A percentile compares a stretch with the other conserved stretches of the same genome.
These are phyloP conservation scores for Tigriopus californicus DNA, from an alignment of 2,888 invertebrate species.

Conservation along the genomic window DNA sequence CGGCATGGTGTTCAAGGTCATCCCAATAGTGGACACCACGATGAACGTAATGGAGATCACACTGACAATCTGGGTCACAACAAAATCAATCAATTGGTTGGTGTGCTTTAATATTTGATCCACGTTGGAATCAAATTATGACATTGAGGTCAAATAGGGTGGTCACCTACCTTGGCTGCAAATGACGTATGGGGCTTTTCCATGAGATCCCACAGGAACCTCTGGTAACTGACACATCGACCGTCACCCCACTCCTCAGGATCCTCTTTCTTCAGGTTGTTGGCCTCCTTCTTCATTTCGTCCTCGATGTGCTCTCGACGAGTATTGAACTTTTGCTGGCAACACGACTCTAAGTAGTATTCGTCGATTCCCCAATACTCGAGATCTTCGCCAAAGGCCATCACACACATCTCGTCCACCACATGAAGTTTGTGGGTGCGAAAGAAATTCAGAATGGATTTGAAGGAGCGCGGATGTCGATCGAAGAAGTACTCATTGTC, in stretches of 20 bases:
- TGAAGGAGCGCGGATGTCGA: slow-evolving; percentile 32
- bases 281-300: slow-evolving; percentile 34
- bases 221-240: slow-evolving; percentile 27
- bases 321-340: slow-evolving; percentile 34
- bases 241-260: slow-evolving; percentile 30
- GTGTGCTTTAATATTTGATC: no score
- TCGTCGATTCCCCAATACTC: slow-evolving; percentile 35
- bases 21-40: slow-evolving; percentile 33
- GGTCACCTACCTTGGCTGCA: slow-evolving; percentile 30
- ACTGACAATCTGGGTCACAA: slow-evolving; percentile 27
- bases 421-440: slow-evolving; percentile 32
- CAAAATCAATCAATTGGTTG: no score
- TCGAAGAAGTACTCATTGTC: slow-evolving; percentile 31
- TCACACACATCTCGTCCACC: slow-evolving; percentile 34
- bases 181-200: slow-evolving; percentile 34
- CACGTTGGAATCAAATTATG: no score
- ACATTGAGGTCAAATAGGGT: no score
- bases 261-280: slow-evolving; percentile 29
- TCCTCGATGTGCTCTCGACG: slow-evolving; percentile 33
- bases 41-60: slow-evolving; percentile 36
- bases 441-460: slow-evolving; percentile 32
- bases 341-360: slow-evolving; percentile 33
- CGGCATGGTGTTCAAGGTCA: slow-evolving; percentile 34
- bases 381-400: slow-evolving; percentile 36
- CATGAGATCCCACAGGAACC: slow-evolving; percentile 32